A percentile compares a stretch with the other conserved stretches of the same genome.
These are phyloP conservation scores for Hyles lineata DNA, from an alignment of 2,888 invertebrate species.

Conservation along the genomic window DNA sequence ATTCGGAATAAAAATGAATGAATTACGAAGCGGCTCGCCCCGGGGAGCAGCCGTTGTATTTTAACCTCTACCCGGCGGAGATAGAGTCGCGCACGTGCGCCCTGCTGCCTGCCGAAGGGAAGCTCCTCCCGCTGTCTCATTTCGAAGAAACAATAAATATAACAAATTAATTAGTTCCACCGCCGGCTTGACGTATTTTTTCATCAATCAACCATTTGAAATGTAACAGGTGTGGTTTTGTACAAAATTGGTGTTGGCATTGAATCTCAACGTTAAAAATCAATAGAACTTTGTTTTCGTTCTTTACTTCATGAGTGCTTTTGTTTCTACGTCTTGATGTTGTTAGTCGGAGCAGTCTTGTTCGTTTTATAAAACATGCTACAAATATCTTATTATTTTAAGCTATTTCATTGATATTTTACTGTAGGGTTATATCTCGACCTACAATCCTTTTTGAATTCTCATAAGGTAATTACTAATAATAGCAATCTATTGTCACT, in stretches of 20 bases:
- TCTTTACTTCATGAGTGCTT: conserved; percentile 26
- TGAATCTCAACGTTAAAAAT: conserved; percentile 48
- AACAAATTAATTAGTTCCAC: conserved; percentile 46
- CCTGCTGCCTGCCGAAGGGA: conserved; percentile 60
- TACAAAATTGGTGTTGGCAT: conserved; percentile 57
- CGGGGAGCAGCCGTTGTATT: conserved; percentile 61
- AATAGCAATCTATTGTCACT: too few species aligned
- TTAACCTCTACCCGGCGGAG: conserved; percentile 69
- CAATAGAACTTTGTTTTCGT: neutral
- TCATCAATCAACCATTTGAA: conserved; percentile 43
- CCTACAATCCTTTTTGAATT: too few species aligned
- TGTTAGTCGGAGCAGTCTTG: neutral
- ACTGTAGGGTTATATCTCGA: neutral
- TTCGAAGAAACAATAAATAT: conserved; percentile 54
- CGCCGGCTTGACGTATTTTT: conserved; percentile 37
- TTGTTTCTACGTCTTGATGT: conserved; percentile 20
- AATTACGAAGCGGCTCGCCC: conserved; percentile 64
- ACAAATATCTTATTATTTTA: too few species aligned
- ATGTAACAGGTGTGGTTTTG: conserved; percentile 76
- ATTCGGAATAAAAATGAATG: conserved; percentile 72
- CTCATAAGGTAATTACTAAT: too few species aligned
- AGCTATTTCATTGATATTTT: neutral
- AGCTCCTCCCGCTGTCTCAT: conserved; percentile 54
- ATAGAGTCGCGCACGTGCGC: conserved; percentile 77
- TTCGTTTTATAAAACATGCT: too few species aligned